A percentile compares a stretch with the other conserved stretches of the same genome.
phyloP scores from a whole-genome alignment of 2,888 invertebrate genomes.

The Ariolimax columbianus region DNA sequence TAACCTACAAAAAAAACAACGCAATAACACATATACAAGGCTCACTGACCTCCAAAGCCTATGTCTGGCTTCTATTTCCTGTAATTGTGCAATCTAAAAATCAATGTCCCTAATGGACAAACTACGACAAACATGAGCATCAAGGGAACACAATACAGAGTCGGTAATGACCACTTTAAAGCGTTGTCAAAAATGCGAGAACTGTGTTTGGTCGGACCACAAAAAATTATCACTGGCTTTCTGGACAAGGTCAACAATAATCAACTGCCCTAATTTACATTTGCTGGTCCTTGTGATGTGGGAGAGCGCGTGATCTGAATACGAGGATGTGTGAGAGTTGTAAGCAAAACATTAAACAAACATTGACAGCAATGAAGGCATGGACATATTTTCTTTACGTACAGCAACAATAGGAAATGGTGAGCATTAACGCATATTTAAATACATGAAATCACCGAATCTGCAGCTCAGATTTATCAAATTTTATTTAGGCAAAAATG shows the following conservation, averaged over 20 bases:
- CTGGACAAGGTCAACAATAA: not conserved
- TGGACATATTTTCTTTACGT: no score
- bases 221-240: not conserved
- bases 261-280: not conserved
- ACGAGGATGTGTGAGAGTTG: not conserved
- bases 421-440: no score
- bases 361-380: no score
- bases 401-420: no score
- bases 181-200: not conserved
- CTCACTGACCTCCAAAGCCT: not conserved
- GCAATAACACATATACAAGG: not conserved
- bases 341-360: not conserved
- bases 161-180: not conserved
- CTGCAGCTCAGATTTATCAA: no score
- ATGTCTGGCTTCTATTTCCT: not conserved
- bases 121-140: not conserved
- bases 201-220: not conserved
- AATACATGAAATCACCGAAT: no score
- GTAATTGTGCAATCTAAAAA: not conserved
- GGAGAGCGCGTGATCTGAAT: not conserved
- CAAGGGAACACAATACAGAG: not conserved
- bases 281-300: not conserved
- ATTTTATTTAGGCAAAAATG: no score
- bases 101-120: not conserved
- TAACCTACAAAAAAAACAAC: not conserved